phyloP scores from a whole-genome alignment of 2,888 invertebrate species.

The Aphidoletes aphidimyza region DNA sequence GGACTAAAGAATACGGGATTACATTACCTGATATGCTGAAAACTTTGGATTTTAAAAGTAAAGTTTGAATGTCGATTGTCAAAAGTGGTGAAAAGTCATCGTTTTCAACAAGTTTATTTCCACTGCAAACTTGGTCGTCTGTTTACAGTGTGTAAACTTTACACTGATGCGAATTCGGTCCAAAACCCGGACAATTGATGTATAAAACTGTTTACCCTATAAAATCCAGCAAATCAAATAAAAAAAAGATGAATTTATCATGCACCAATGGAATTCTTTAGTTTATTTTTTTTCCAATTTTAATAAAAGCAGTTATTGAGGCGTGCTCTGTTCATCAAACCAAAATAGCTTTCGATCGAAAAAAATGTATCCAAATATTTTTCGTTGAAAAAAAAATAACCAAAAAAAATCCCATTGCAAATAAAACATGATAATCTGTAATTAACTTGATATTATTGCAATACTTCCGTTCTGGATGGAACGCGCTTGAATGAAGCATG shows the following conservation, averaged over 20 bases:
- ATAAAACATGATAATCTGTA: conserved; percentile 49
- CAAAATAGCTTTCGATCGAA: not conserved
- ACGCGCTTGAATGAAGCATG: not conserved
- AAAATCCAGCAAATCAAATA: no score
- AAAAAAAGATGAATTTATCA: not conserved
- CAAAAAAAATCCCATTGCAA: not conserved
- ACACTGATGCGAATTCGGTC: no score
- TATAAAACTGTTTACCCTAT: no score
- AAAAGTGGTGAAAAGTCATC: no score
- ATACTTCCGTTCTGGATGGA: not conserved
- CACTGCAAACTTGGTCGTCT: no score
- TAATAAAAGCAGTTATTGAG: not conserved
- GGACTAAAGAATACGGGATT: no score
- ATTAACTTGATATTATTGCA: conserved; percentile 40
- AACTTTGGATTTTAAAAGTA: no score
- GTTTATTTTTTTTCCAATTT: not conserved
- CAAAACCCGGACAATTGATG: no score
- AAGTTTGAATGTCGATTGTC: no score
- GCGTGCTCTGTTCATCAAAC: conserved; percentile 10
- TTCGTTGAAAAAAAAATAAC: not conserved
- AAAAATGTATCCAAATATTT: not conserved
- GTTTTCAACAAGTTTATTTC: no score
- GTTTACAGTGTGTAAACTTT: no score
- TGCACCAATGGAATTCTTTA: not conserved
- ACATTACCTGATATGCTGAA: no score